Base-by-base conservation (phyloP, 2,797 vertebrate species). In the Leptatherina wallacei region DNA sequence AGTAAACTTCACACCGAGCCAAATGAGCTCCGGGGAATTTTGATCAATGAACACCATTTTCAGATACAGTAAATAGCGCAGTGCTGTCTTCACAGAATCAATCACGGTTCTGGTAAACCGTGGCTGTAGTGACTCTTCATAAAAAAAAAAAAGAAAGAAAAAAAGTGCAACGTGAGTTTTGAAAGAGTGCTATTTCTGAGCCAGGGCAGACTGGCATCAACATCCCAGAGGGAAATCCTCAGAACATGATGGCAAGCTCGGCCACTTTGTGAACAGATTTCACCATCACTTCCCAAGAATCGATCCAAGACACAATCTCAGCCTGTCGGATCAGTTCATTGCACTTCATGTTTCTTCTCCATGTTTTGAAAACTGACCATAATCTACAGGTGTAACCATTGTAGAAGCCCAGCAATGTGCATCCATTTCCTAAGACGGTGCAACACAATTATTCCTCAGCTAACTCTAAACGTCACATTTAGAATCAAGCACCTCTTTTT, bases 1-100 rank as follows among this genome's bases (percentile, higher is more conserved):
- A 62, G 72, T 78, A 82, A 89, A 92, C 73, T 81, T 85, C 68
- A 61, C 57, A 79, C 54, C 22, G 73, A 73, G 73, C 84, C 82
- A 83, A 79, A 90, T 66, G 83, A 88, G 85, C 62, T 87, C 64
- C 60, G 81, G 83, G 75, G 84, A 68, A 77, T 87, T 80, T 79
- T 55, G 85, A 84, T 90, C 77, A 78, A 90, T 86, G 74, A 87
- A 77, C 71, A 83, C 65, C 65, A 78, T 64, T 81, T 81, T 73
- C 66, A 71, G 65, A 81, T 77, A 75, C 66, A 80, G 78, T 83
- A 85, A 89, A 78, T 75, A 83, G 32, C 1, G 9, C n/a, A 38
- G 64, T 57, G 79, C 70, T 73, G 71, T 71, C 87, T 79, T 78
- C 81, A 78, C 69, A 70, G 66, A 57, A 84, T 82, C 66, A 79